Evolutionary conservation across 2,888 invertebrate species (phyloP).

Genomic region (Timandra comae): DNA sequence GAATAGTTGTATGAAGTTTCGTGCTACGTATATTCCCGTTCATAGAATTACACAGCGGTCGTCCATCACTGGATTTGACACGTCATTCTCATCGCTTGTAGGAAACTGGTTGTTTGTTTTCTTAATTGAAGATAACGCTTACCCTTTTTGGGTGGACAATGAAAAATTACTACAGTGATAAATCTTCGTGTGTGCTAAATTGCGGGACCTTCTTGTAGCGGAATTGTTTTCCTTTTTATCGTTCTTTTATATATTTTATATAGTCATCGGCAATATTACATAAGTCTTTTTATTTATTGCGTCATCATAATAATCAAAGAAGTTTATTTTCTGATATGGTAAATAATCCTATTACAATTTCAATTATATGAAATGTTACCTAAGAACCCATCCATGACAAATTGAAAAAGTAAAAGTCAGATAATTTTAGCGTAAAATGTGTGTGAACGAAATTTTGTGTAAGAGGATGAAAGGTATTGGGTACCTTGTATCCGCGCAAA

Average conservation of each 20-base stretch:
- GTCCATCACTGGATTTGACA: conserved; percentile 39
- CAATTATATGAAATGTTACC: no score
- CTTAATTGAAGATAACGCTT: conserved; percentile 32
- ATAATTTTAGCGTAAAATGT: no score
- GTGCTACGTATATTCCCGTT: conserved; percentile 38
- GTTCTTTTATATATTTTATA: no score
- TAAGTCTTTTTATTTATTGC: no score
- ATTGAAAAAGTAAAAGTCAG: no score
- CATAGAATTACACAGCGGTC: conserved; percentile 46
- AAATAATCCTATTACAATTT: no score
- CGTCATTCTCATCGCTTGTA: conserved; percentile 28
- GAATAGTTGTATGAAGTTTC: conserved; percentile 56
- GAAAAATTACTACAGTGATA: conserved; percentile 19
- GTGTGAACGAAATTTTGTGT: no score
- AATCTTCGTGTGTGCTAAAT: conserved; percentile 12
- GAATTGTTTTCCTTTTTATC: no score
- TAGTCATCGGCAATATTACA: no score
- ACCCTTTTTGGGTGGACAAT: conserved; percentile 21
- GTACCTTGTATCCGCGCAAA: conserved; percentile 89
- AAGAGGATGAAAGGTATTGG: conserved; percentile 1
- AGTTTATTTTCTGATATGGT: no score
- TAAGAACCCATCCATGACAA: no score
- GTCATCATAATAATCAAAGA: no score
- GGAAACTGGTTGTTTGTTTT: conserved; percentile 30
- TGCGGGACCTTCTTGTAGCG: conserved; percentile 1